Evolutionary conservation across 2,797 vertebrate genomes (phyloP).

Genomic region (Steatocranus sp.): DNA sequence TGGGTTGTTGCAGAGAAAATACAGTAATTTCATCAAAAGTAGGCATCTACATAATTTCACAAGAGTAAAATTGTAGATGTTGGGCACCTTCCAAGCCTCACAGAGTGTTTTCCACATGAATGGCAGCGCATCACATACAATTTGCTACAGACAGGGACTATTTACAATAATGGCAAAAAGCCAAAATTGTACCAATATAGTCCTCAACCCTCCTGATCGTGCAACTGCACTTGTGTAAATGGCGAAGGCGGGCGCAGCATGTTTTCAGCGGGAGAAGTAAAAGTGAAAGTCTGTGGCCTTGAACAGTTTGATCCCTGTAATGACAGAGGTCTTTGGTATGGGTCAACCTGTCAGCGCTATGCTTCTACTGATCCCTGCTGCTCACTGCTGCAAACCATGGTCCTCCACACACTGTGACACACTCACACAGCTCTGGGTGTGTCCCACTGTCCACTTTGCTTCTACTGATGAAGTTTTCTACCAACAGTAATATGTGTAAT

Average conservation of each 20-base stretch:
- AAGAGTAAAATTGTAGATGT: slow-evolving; percentile 13
- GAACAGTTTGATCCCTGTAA: slow-evolving; percentile 65
- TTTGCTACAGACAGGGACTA: background rate
- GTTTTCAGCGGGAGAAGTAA: slow-evolving; percentile 35
- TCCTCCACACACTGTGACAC: background rate
- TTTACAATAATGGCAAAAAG: background rate
- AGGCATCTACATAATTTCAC: slow-evolving; percentile 4
- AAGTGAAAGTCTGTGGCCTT: slow-evolving; percentile 62
- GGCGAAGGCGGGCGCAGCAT: background rate
- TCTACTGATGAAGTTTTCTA: slow-evolving; percentile 20
- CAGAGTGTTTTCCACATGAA: slow-evolving; percentile 11
- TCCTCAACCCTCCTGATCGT: background rate
- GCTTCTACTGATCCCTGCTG: slow-evolving; percentile 50
- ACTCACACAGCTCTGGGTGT: background rate
- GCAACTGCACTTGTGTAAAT: background rate
- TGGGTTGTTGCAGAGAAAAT: background rate
- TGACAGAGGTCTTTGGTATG: slow-evolving; percentile 63
- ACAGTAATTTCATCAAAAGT: slow-evolving; percentile 18
- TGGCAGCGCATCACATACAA: background rate
- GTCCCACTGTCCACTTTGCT: slow-evolving; percentile 2
- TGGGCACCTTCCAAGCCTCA: background rate
- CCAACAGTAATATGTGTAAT: slow-evolving; percentile 13
- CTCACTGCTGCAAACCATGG: slow-evolving; percentile 33
- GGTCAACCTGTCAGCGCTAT: slow-evolving; percentile 62
- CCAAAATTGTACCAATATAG: background rate